Evolutionary conservation across 2,888 invertebrate genomes (phyloP).

Genomic region (Allygus modestus): DNA sequence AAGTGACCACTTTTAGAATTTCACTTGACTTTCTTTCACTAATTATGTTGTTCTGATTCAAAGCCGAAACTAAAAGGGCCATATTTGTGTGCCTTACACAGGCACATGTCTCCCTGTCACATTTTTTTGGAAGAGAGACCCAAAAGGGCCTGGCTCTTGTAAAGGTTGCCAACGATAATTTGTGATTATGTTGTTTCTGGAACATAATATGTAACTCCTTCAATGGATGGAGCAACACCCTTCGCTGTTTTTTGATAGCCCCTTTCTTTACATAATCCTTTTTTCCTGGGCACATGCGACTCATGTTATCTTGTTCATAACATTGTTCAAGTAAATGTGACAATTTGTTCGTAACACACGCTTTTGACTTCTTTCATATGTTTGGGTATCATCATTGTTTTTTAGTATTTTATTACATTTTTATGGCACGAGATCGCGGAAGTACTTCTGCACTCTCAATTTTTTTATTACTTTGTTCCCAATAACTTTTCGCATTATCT

Average conservation of each 20-base stretch:
- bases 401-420: neutral
- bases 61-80: neutral
- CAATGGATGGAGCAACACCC: neutral
- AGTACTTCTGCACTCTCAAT: neutral
- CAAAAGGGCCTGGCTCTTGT: neutral
- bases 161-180: neutral
- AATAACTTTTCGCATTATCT: too few species aligned
- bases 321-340: neutral
- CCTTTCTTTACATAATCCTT: neutral
- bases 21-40: too few species aligned
- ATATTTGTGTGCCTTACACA: neutral
- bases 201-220: neutral
- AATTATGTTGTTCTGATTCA: too few species aligned
- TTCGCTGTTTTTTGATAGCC: neutral
- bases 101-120: neutral
- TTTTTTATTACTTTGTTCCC: neutral
- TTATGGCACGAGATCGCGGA: neutral
- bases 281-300: neutral
- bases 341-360: neutral
- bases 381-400: neutral
- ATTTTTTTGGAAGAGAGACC: conserved; percentile 1
- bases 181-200: neutral
- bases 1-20: too few species aligned
- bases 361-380: too few species aligned
- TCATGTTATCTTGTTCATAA: neutral